Percentiles rank a stretch among this genome's conserved stretches.
Conservation (phyloP, 2,888 invertebrate genomes). For the Calameuta filiformis region DNA sequence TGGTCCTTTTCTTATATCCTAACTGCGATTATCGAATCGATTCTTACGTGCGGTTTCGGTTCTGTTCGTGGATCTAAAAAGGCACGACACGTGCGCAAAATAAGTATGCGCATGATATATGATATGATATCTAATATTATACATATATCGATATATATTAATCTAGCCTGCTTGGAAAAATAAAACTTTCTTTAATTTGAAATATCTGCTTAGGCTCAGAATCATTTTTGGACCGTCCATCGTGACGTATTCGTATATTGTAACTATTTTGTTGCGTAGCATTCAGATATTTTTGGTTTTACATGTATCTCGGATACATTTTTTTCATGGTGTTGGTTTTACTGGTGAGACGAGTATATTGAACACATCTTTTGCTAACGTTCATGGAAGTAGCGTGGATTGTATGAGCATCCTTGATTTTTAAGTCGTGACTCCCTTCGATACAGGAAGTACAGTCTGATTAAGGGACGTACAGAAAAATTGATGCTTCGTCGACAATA, state of each 20-base stretch:
- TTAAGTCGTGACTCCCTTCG: not conserved
- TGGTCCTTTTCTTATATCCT: not conserved
- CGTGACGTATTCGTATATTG: not conserved
- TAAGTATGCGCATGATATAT: not conserved
- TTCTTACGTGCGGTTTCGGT: not conserved
- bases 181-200: not conserved
- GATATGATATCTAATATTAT: too few relatives aligned
- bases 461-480: not conserved
- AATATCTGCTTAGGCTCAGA: not conserved
- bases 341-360: not conserved
- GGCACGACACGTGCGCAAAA: not conserved
- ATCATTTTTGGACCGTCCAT: too few relatives aligned
- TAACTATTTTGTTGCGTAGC: not conserved
- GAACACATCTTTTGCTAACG: not conserved
- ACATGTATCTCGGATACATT: not conserved
- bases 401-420: not conserved
- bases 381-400: not conserved
- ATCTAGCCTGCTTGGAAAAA: not conserved
- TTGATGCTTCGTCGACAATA: not conserved
- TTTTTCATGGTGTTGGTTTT: not conserved
- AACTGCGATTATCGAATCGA: not conserved
- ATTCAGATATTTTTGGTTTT: too few relatives aligned
- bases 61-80: not conserved
- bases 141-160: too few relatives aligned
- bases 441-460: not conserved